Evolutionary conservation across 2,113 vertebrate genomes (phyloP).

Genomic region (Siphamia tubifer): DNA sequence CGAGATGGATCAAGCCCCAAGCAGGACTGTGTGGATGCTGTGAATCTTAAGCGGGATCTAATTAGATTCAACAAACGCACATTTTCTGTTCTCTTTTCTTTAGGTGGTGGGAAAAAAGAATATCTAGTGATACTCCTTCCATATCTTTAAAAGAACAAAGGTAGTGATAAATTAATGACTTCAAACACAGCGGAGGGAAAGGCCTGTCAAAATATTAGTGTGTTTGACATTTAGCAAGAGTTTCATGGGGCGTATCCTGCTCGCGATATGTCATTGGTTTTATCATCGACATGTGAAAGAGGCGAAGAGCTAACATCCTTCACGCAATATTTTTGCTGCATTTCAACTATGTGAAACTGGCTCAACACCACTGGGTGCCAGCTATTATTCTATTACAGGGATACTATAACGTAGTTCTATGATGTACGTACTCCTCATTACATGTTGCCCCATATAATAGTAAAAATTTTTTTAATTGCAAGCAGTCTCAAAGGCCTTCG

Average conservation of each 20-base stretch:
- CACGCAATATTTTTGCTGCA: conserved; percentile 17
- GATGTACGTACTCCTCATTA: too few relatives aligned
- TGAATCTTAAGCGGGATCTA: conserved; percentile 60
- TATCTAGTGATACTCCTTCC: conserved; percentile 12
- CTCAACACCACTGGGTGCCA: too few relatives aligned
- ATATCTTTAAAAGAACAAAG: conserved; percentile 54
- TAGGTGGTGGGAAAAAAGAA: conserved; percentile 5
- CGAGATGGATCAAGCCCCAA: conserved; percentile 18
- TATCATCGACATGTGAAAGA: conserved; percentile 37
- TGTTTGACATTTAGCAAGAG: conserved; percentile 63
- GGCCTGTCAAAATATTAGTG: conserved; percentile 68
- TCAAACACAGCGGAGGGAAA: conserved; percentile 43
- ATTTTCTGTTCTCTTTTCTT: conserved; percentile 45
- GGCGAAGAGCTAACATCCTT: conserved; percentile 22
- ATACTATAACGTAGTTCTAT: too few relatives aligned
- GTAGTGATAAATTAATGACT: conserved; percentile 54
- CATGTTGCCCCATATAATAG: too few relatives aligned
- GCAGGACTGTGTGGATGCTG: conserved; percentile 34
- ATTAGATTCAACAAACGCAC: conserved; percentile 64
- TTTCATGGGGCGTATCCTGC: conserved; percentile 36
- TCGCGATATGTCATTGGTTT: conserved; percentile 51
- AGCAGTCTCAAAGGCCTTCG: too few relatives aligned
- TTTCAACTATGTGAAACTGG: too few relatives aligned
- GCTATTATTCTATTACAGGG: too few relatives aligned
- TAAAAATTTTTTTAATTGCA: too few relatives aligned